These are phyloP conservation scores for Regulus satrapa DNA, from an alignment of 2,113 vertebrate species.

Conservation along the genomic window DNA sequence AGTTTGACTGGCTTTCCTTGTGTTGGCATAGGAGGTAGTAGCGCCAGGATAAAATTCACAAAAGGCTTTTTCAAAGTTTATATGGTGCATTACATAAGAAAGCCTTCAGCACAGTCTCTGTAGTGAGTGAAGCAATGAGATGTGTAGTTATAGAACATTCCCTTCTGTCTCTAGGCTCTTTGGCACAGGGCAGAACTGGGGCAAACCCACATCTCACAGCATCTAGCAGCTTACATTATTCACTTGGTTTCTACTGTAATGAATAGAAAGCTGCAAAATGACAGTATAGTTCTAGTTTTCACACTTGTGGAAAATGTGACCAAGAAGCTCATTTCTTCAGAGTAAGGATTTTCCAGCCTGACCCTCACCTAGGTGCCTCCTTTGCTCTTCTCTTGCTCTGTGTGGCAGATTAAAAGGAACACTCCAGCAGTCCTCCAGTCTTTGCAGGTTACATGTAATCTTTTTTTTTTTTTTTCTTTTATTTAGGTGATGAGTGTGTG, in stretches of 20 bases:
- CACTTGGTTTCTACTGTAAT: neutral
- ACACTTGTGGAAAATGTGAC: neutral
- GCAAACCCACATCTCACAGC: neutral
- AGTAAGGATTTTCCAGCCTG: neutral
- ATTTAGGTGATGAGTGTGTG: rapidly evolving
- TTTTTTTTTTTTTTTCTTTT: neutral
- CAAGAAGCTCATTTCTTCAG: neutral
- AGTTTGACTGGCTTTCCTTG: neutral
- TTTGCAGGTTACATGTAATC: neutral
- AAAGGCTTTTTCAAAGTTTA: neutral
- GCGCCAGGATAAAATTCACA: neutral
- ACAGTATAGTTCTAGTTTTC: neutral
- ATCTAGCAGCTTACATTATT: neutral
- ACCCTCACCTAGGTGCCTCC: rapidly evolving
- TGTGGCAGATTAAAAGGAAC: neutral
- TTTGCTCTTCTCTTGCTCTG: neutral
- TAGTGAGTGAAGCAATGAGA: rapidly evolving
- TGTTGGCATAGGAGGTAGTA: neutral
- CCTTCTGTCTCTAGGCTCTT: neutral
- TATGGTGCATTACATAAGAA: neutral
- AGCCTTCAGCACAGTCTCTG: neutral
- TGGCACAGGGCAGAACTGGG: neutral
- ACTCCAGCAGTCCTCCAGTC: neutral
- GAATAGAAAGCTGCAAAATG: neutral
- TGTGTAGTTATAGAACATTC: neutral